phyloP scores from a whole-genome alignment of 2,888 invertebrate genomes.

The Hirtodrosophila trivittata region DNA sequence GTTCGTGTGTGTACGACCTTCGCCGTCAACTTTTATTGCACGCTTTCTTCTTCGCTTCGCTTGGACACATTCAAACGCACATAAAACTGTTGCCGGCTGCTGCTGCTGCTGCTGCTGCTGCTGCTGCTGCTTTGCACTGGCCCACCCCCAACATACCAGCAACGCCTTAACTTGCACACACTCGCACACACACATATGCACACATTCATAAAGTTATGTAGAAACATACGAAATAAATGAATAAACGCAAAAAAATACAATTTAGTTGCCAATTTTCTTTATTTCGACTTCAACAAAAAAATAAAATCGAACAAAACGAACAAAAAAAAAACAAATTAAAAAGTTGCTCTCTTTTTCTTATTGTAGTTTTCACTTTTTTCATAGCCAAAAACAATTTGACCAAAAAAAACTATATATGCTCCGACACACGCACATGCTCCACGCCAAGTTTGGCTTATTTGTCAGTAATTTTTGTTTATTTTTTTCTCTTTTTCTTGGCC shows the following conservation, averaged over 20 bases:
- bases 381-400: slow-evolving; percentile 53
- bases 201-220: slow-evolving; percentile 3
- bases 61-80: slow-evolving; percentile 63
- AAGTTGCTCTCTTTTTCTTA: slow-evolving; percentile 49
- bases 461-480: slow-evolving; percentile 34
- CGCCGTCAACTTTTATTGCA: slow-evolving; percentile 65
- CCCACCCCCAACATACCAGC: slow-evolving; percentile 28
- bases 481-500: slow-evolving; percentile 28
- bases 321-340: slow-evolving; percentile 24
- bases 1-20: slow-evolving; percentile 62
- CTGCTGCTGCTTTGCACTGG: slow-evolving; percentile 3
- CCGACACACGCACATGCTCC: slow-evolving; percentile 52
- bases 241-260: slow-evolving; percentile 29
- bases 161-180: slow-evolving; percentile 6
- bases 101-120: slow-evolving; percentile 10
- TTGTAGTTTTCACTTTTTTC: slow-evolving; percentile 69
- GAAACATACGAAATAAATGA: slow-evolving; percentile 18
- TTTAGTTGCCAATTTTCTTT: slow-evolving; percentile 65
- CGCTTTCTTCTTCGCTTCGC: slow-evolving; percentile 78
- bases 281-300: slow-evolving; percentile 33
- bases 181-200: slow-evolving; percentile 6
- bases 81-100: slow-evolving; percentile 48
- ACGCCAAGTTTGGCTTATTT: slow-evolving; percentile 64
- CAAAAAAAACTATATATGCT: slow-evolving; percentile 29
- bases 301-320: slow-evolving; percentile 8